Evolutionary conservation across 37 sponge, comb jelly and placozoan genomes (phyloP).

Genomic region (Aphrocallistes beatrix): DNA sequence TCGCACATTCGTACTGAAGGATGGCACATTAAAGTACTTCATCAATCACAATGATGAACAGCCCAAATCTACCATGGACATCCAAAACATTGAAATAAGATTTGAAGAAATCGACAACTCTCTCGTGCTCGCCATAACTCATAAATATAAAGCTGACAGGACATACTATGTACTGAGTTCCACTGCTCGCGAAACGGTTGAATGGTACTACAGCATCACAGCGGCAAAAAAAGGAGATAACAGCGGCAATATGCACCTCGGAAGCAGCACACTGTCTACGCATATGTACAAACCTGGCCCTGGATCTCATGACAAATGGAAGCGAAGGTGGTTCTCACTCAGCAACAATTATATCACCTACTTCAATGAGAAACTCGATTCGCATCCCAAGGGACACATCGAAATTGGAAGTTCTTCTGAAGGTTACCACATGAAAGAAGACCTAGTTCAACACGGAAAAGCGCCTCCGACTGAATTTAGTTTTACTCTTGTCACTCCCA

Average conservation of each 20-base stretch:
- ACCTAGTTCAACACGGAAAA: neutral
- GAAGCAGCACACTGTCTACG: neutral
- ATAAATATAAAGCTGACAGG: neutral
- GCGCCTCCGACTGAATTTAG: neutral
- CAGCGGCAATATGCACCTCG: neutral
- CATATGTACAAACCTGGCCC: conserved; percentile 1
- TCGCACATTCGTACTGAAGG: conserved; percentile 1
- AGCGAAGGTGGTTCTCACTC: neutral
- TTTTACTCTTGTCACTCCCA: conserved; percentile 5
- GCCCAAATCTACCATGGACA: neutral
- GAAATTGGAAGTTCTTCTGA: neutral
- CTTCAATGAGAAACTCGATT: neutral
- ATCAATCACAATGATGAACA: conserved; percentile 8
- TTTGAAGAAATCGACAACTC: conserved; percentile 1
- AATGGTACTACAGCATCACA: neutral
- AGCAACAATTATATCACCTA: neutral
- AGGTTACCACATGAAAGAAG: neutral
- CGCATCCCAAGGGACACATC: conserved; percentile 2
- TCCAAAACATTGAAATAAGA: neutral
- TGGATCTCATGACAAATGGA: neutral
- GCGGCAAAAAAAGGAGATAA: neutral
- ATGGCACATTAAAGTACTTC: neutral
- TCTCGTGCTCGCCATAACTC: neutral
- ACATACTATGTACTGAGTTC: neutral
- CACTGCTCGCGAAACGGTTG: neutral